Evolutionary conservation across 2,888 invertebrate species (phyloP).

Genomic region (Hesperia comma): DNA sequence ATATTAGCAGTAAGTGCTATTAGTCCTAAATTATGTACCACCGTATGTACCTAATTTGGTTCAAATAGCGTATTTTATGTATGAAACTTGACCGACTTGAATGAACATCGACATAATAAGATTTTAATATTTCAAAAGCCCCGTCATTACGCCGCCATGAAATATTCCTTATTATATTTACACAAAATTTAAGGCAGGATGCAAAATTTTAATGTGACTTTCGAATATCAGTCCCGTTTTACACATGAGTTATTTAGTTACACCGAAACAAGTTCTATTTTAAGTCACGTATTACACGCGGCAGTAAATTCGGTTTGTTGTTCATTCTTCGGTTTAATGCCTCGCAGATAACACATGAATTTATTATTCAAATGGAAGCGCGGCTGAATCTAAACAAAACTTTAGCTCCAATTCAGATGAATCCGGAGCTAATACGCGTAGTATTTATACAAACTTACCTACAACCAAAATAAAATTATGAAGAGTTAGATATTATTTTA

Average conservation of each 20-base stretch:
- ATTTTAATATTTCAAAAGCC: too few species aligned
- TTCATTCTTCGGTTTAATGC: slow-evolving; percentile 43
- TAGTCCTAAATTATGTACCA: too few species aligned
- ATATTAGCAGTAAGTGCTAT: too few species aligned
- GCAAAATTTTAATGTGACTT: background rate
- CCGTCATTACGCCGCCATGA: too few species aligned
- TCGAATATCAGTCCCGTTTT: slow-evolving; percentile 3
- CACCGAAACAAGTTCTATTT: slow-evolving; percentile 23
- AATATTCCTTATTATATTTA: too few species aligned
- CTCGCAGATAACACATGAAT: slow-evolving; percentile 42
- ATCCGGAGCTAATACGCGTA: slow-evolving; percentile 6
- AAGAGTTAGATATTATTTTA: background rate
- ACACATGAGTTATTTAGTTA: slow-evolving; percentile 11
- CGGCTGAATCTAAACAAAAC: slow-evolving; percentile 24
- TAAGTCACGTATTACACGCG: slow-evolving; percentile 35
- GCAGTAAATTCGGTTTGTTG: slow-evolving; percentile 39
- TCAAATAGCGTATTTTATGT: too few species aligned
- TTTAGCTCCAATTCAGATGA: slow-evolving; percentile 1
- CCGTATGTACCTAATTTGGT: too few species aligned
- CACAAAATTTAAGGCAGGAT: background rate
- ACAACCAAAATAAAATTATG: slow-evolving; percentile 4
- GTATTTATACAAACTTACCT: background rate
- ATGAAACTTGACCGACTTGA: too few species aligned
- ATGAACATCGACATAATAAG: too few species aligned
- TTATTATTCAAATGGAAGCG: slow-evolving; percentile 31